Base-by-base conservation (phyloP, 1,140 invertebrate genomes). In the Aethina tumida region DNA sequence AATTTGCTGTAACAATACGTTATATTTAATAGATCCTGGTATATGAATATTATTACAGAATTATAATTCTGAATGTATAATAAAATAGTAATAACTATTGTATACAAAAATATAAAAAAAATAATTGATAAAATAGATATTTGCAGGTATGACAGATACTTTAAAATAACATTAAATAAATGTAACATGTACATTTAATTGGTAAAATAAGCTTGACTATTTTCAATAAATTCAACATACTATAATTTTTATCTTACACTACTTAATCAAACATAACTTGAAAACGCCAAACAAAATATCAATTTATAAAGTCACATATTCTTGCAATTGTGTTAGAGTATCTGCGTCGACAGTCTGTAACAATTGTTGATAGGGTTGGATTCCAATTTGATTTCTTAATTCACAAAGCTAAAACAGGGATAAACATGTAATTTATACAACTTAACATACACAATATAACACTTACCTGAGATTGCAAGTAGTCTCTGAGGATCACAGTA, bases 291-390 rank as follows among this genome's bases (percentile, higher is more conserved):
- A 10, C 21, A 19, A 16, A 13, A 12, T 19, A 19, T 33, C 4
- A 15, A 36, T 59, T 66, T 60, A 74, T 27, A 77, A 55, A 12
- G 67, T 67, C 55, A 79, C 66, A 48, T 73, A 77, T 40, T 72
- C 70, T 50, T 68, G 67, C 24, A 84, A 67, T 58, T 82, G 75
- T 44, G 76, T 64, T 40, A 81, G 56, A 1, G 77, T 78, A 38
- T 81, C 80, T 5, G 66, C 62, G 48, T 78, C 74, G 4, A 86
- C 67, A 1, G 71, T 73, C 15, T 69, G 66, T 47, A 88, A 62
- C n/a, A 89, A 56, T 34, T 77, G 74, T 32, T 81, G 68, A 60
- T 83, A 89, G 1, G 74, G 70, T 21, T 69, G 63, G 13, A 68
- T 59, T 0, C 83, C 83, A 9, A 85, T 59, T 58, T 74, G 69